Percentiles rank a stretch among this genome's conserved stretches.
phyloP scores from a whole-genome alignment of 1,140 invertebrate genomes.

The Drosophila nannoptera region DNA sequence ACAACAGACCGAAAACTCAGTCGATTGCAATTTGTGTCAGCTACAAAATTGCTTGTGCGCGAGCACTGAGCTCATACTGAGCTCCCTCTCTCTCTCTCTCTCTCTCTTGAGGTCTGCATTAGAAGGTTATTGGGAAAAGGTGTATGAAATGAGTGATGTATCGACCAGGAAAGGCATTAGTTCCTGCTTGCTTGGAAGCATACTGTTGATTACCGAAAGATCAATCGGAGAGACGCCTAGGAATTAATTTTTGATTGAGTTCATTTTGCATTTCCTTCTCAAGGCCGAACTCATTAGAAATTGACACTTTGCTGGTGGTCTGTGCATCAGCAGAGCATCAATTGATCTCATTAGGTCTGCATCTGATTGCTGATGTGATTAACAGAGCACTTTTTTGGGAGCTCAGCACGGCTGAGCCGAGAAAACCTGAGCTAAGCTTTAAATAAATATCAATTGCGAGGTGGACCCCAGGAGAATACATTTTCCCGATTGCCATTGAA shows the following conservation, averaged over 20 bases:
- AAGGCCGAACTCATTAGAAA: background rate
- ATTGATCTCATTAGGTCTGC: slow-evolving; percentile 46
- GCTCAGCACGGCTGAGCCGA: background rate
- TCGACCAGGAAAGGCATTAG: no score
- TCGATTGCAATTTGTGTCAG: slow-evolving; percentile 12
- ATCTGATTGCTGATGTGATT: slow-evolving; percentile 50
- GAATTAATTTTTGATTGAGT: background rate
- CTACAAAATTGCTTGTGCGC: slow-evolving; percentile 27
- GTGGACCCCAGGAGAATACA: slow-evolving; percentile 43
- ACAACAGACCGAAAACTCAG: slow-evolving; percentile 7
- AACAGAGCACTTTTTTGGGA: slow-evolving; percentile 48
- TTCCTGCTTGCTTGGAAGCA: background rate
- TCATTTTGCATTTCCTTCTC: background rate
- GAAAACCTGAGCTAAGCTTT: slow-evolving; percentile 49
- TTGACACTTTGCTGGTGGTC: background rate
- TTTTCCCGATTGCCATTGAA: slow-evolving; percentile 14
- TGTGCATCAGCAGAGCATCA: slow-evolving; percentile 28
- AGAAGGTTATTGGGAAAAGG: background rate
- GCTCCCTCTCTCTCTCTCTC: no score
- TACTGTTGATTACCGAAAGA: background rate
- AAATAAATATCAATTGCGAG: slow-evolving; percentile 70
- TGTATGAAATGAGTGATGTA: background rate
- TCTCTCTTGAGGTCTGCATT: no score
- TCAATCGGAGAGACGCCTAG: background rate
- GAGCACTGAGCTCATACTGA: no score